These are phyloP conservation scores for Trichonephila inaurata DNA, from an alignment of 1,140 invertebrate genomes.

Conservation along the genomic window DNA sequence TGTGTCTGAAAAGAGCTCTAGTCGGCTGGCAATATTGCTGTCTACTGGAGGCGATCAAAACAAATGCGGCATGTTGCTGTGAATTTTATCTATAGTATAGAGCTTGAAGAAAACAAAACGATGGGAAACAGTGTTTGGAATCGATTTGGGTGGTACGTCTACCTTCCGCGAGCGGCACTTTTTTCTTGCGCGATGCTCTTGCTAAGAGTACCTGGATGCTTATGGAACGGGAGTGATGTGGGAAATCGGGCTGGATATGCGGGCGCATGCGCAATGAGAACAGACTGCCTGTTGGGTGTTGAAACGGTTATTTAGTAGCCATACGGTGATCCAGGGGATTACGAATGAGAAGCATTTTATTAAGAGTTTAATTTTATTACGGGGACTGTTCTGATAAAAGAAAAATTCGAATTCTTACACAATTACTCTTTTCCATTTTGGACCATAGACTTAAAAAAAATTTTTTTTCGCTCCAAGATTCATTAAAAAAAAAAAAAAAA, in stretches of 20 bases:
- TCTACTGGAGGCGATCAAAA: not conserved
- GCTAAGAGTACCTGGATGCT: constrained; percentile 22
- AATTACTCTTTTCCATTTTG: too few species aligned
- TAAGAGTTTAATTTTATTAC: too few species aligned
- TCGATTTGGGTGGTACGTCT: constrained; percentile 23
- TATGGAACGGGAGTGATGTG: constrained; percentile 1
- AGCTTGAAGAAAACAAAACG: constrained; percentile 4
- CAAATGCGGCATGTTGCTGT: constrained; percentile 8
- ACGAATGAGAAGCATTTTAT: too few species aligned
- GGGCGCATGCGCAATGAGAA: not conserved
- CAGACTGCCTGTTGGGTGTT: not conserved
- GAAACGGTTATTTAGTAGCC: not conserved
- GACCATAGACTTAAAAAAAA: too few species aligned
- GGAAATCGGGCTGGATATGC: not conserved
- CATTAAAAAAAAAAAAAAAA: too few species aligned
- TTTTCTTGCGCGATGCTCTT: not conserved
- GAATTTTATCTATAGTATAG: not conserved
- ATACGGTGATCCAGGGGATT: not conserved
- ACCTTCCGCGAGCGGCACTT: not conserved
- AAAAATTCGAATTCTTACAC: too few species aligned
- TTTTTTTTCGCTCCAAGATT: too few species aligned
- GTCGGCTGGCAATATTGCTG: not conserved
- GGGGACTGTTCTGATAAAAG: too few species aligned
- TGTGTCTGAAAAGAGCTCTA: not conserved
- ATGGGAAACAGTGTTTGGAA: not conserved